Conservation (phyloP, 2,113 vertebrate genomes). For the Antennarius striatus region DNA sequence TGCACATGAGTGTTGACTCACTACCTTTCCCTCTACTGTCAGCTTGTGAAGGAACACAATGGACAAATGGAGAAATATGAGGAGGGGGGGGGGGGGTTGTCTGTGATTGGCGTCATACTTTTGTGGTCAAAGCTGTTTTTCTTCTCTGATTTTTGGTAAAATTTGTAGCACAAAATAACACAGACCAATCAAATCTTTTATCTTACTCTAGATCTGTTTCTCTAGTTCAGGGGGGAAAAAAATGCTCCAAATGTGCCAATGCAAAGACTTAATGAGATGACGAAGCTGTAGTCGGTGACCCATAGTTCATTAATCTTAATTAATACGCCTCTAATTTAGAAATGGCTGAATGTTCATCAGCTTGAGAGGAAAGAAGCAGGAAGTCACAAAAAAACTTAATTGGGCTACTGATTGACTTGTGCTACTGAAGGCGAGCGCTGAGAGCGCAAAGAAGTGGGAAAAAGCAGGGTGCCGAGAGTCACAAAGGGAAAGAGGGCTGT, state of each 20-base stretch:
- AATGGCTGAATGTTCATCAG: slow-evolving; percentile 69
- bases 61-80: slow-evolving; percentile 34
- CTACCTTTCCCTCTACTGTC: slow-evolving; percentile 63
- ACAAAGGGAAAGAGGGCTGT: slow-evolving; percentile 38
- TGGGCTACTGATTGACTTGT: slow-evolving; percentile 76
- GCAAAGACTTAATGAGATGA: slow-evolving; percentile 24
- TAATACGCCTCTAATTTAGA: slow-evolving; percentile 76
- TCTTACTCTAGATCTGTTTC: slow-evolving; percentile 11
- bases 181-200: neutral
- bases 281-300: slow-evolving; percentile 37
- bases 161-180: slow-evolving; percentile 8
- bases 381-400: slow-evolving; percentile 76
- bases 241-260: slow-evolving; percentile 2
- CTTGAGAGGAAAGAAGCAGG: slow-evolving; percentile 55
- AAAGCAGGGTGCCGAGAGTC: slow-evolving; percentile 31
- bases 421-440: slow-evolving; percentile 70
- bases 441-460: slow-evolving; percentile 43
- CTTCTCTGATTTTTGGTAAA: slow-evolving; percentile 9
- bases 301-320: slow-evolving; percentile 63
- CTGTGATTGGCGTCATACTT: slow-evolving; percentile 6
- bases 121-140: slow-evolving; percentile 24
- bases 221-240: slow-evolving; percentile 15
- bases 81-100: slow-evolving; percentile 23
- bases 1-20: slow-evolving; percentile 60
- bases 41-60: slow-evolving; percentile 46